phyloP scores from a whole-genome alignment of 2,797 vertebrate genomes.

The Limosa lapponica region DNA sequence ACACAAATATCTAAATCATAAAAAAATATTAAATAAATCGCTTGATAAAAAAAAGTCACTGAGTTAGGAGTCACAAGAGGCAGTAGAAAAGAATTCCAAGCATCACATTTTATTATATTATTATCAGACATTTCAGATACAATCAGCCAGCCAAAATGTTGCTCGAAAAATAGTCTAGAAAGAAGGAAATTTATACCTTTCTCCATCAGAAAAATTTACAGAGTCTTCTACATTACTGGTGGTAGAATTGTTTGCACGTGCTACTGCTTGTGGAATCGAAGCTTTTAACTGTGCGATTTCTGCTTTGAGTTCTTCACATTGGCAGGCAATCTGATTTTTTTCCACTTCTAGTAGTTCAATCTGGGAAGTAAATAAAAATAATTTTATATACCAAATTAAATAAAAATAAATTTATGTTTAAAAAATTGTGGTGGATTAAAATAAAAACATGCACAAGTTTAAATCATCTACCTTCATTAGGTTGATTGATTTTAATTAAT shows the following conservation, averaged over 20 bases:
- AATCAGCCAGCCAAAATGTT: not conserved
- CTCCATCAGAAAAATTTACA: slow-evolving; percentile 70
- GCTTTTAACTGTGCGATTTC: slow-evolving; percentile 82
- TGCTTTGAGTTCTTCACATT: slow-evolving; percentile 80
- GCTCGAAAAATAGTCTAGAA: not conserved
- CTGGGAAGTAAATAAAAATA: slow-evolving; percentile 70
- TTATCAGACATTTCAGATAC: slow-evolving; percentile 25
- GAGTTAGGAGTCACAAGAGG: slow-evolving; percentile 22
- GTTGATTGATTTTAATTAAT: not conserved
- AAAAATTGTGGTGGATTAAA: not conserved
- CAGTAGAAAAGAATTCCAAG: slow-evolving; percentile 27
- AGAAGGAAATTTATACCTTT: slow-evolving; percentile 62
- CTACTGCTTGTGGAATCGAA: slow-evolving; percentile 70
- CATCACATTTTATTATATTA: slow-evolving; percentile 45
- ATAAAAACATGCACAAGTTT: not conserved
- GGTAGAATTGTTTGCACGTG: slow-evolving; percentile 68
- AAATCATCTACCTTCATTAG: not conserved
- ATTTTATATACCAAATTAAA: not conserved
- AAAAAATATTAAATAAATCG: not conserved
- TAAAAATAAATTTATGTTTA: not conserved
- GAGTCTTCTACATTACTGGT: slow-evolving; percentile 70
- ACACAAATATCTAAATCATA: not conserved
- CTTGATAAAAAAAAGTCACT: not conserved
- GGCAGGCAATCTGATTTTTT: slow-evolving; percentile 75
- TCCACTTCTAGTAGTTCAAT: slow-evolving; percentile 81